A percentile compares a stretch with the other conserved stretches of the same genome.
Evolutionary conservation across 2,113 vertebrate genomes (phyloP).

Genomic region (Oncorhynchus keta): DNA sequence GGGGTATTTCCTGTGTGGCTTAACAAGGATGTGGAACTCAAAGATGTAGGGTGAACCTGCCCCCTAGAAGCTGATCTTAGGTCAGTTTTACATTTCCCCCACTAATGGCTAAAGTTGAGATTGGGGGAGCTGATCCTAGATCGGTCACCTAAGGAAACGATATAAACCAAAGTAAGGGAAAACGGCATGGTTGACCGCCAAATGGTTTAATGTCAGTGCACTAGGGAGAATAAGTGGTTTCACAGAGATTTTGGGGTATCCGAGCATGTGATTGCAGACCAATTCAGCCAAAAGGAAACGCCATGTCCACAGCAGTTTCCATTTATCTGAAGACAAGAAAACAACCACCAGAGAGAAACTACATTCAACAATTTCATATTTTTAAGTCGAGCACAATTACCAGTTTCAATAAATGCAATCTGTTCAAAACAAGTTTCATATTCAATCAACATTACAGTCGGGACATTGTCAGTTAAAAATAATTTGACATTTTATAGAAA

Average conservation of each 20-base stretch:
- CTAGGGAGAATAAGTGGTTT: not conserved
- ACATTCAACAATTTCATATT: not conserved
- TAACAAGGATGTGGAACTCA: not conserved
- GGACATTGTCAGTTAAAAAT: not conserved
- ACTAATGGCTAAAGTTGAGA: no score
- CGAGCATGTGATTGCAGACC: not conserved
- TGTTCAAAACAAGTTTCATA: not conserved
- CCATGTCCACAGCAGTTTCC: not conserved
- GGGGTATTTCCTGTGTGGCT: not conserved
- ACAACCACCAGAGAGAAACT: not conserved
- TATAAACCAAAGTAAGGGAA: not conserved
- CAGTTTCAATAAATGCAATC: not conserved
- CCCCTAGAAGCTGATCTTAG: no score
- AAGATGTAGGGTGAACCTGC: no score
- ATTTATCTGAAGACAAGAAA: not conserved
- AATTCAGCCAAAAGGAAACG: not conserved
- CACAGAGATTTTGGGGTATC: not conserved
- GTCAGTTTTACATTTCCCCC: no score
- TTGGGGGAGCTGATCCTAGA: no score
- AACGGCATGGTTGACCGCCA: not conserved
- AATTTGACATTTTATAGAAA: not conserved
- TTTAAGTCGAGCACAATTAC: not conserved
- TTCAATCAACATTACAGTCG: not conserved
- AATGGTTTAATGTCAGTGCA: slow-evolving; percentile 1
- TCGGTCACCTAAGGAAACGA: no score